Evolutionary conservation across 1,140 invertebrate species (phyloP).

Genomic region (Yoshiicerus persimilis): DNA sequence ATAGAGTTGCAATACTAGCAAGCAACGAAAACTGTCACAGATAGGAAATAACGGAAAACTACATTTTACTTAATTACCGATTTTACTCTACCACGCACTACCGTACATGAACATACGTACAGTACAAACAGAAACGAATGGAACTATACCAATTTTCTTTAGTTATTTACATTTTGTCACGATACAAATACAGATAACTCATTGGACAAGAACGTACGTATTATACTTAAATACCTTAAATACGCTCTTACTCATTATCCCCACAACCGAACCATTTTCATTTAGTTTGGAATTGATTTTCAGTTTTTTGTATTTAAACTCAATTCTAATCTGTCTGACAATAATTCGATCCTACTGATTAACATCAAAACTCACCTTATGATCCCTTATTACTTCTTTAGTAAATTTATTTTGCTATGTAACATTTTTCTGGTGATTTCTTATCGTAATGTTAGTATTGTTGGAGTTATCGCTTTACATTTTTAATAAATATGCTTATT

Average conservation of each 20-base stretch:
- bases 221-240: background rate
- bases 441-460: background rate
- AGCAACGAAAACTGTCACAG: background rate
- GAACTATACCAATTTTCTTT: background rate
- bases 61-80: background rate
- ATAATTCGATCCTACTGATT: background rate
- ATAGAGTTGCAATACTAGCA: background rate
- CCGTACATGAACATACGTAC: slow-evolving; percentile 7
- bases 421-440: background rate
- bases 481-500: background rate
- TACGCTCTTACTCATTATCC: background rate
- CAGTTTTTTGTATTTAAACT: background rate
- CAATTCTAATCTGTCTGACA: background rate
- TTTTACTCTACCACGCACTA: background rate
- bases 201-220: slow-evolving; percentile 22
- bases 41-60: background rate
- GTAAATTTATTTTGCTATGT: background rate
- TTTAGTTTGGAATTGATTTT: slow-evolving; percentile 1
- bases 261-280: background rate
- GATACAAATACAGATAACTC: slow-evolving; percentile 5
- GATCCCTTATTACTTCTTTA: background rate
- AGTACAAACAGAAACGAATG: background rate
- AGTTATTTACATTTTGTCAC: background rate
- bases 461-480: background rate
- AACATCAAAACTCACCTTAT: background rate